Base-by-base conservation (phyloP, 1,140 invertebrate species). In the Geopemphigus sp. region DNA sequence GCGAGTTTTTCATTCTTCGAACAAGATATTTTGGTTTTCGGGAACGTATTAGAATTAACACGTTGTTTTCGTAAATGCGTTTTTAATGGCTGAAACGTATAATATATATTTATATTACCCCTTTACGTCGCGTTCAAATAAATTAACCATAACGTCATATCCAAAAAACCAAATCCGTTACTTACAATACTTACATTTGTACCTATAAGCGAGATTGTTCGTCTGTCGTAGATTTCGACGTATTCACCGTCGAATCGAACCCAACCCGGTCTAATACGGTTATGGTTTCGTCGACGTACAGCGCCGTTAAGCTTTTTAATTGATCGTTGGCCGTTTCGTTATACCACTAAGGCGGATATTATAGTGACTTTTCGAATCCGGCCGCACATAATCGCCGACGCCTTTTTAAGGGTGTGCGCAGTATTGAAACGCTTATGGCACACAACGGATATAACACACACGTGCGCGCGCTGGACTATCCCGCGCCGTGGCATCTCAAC, bases 331-430 rank as follows among this genome's bases (percentile, higher is more conserved):
- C 22, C 8, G 22, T 22, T 39, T 8, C 32, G 32, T 50, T 50
- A 15, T 66, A 50, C 50, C 19, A 68, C 39, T 0, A 8, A 17
- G 39, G 10, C 8, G 56, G 32, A 39, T 76, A 73, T n/a, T n/a
- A n/a, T n/a, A 73, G 70, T 73, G 29, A 73, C 26, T 73, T 73
- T 73, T 57, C 22, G 73, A 39, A 56, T 59, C 39, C 56, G 2
- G 0, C 12, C n/a, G n/a, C n/a, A n/a, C n/a, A n/a, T 57, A 59
- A 76, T 76, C 45, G 19, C 54, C 6, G 56, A 8, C 47, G 15
- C 56, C n/a, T 76, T 76, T 57, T 59, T 59, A n/a, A n/a, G n/a
- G n/a, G n/a, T 19, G 56, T 26, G 12, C 32, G 47, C 12, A 50
- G 54, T 29, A n/a, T 59, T 59, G 22, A 76, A 76, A 59, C 59